Evolutionary conservation across 2,113 vertebrate genomes (phyloP), one percentile per base, ranked within the genome.

Genomic region (Hirundichthys speculiger): DNA sequence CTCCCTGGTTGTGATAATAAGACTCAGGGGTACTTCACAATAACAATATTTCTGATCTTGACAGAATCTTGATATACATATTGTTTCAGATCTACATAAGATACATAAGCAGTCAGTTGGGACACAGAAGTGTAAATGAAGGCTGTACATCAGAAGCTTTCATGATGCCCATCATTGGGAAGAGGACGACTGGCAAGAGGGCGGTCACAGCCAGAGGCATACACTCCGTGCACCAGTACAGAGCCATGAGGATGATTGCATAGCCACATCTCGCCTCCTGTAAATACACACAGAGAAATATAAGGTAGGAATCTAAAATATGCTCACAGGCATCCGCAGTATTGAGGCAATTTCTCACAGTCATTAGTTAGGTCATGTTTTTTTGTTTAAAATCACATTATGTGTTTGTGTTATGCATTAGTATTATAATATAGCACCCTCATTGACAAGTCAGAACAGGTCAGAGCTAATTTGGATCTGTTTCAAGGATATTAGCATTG

Each of bases 111-210:
- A 48, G 46, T 18, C 5, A 18, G 56, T n/a, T 42, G 21, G 46
- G 50, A 21, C 13, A 64, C 19, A 53, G 24, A 22, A 22, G 14
- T 12, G 2, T 24, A 30, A 69, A 64, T 45, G 14, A 30, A n/a
- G 8, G 24, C 15, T 74, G 86, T 92, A 99, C 98, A 83, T 69
- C 27, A 12, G 73, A 83, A 5, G 95, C 94, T 4, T 93, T 75
- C 96, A 98, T 95, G 84, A 99, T 94, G 47, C 91, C 93, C 95
- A 98, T 94, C 52, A 98, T 81, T 0, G 98, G 98, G 79, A 96
- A 98, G 2, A 99, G 81, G 63, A 98, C 0, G 19, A 96, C 64
- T 0, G 98, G 98, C 5, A 99, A 76, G 7, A 99, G 63, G 14
- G 95, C 94, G 0, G 98, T 99, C 76, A 97, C 68, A 0, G 95